Evolutionary conservation across 2,797 vertebrate genomes (phyloP), one percentile per base, ranked within the genome.

Genomic region (Dermochelys coriacea): DNA sequence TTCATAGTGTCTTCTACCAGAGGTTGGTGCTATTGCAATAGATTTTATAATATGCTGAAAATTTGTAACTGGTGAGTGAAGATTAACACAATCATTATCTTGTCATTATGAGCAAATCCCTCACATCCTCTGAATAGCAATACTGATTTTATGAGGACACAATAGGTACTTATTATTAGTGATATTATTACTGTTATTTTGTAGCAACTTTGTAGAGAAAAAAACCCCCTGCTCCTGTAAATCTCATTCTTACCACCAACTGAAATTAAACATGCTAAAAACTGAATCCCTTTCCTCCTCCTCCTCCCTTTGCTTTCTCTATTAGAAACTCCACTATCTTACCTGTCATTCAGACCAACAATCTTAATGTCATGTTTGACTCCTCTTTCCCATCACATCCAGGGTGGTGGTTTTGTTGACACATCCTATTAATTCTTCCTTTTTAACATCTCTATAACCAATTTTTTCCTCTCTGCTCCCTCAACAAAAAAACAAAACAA

Each of bases 71-170:
- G 92, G 88, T 96, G 96, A 96, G 82, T 95, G 93, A 68, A 68
- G n/a, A 68, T 37, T 68, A 37, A 68, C 19, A 23, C n/a, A 37
- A 96, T 80, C 86, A 71, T 83, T 90, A 92, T 75, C 85, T 94
- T 86, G 87, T 84, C 86, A 77, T 92, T 95, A 78, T 93, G 86
- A 93, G 34, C 80, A 94, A 97, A 95, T 54, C 79, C 49, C 91
- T 83, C 89, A 83, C 91, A 97, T 94, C 93, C 95, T 97, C 92
- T 93, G 88, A 94, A 91, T 55, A 95, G 87, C 86, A 54, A 89
- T 71, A 96, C 81, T 97, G 81, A 93, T 93, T 96, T 86, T 94
- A 88, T 12, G 95, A 89, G 68, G 81, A 64, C 25, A 96, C 29
- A 90, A 90, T 94, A 91, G 51, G 61, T 95, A 95, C 91, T 93